These are phyloP conservation scores for Diabrotica undecimpunctata DNA, from an alignment of 1,140 invertebrate species.

Conservation along the genomic window DNA sequence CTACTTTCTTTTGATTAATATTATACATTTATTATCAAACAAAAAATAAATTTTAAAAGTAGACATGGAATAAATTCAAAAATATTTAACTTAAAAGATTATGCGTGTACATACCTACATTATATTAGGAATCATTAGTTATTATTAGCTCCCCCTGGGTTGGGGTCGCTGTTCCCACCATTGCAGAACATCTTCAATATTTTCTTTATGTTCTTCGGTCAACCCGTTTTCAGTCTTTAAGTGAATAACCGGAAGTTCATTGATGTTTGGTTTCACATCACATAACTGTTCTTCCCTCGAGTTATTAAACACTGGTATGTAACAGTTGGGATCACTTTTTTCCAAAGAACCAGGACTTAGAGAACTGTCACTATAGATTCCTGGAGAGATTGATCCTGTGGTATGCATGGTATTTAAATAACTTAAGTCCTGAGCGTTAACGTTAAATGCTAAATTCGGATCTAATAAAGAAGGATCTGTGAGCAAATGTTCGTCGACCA, in stretches of 20 bases:
- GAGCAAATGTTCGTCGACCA: conserved; percentile 33
- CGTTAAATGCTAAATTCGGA: conserved; percentile 32
- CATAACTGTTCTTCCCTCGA: conserved; percentile 21
- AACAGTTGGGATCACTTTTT: conserved; percentile 30
- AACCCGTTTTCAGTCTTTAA: conserved; percentile 39
- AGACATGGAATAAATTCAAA: too few species aligned
- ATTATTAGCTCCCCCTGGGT: not conserved
- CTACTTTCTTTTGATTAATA: too few species aligned
- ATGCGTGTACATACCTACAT: too few species aligned
- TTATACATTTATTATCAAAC: too few species aligned
- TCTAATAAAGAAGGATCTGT: conserved; percentile 34
- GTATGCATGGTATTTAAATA: conserved; percentile 39
- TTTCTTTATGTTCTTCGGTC: conserved; percentile 44
- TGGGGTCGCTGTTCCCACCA: conserved; percentile 51
- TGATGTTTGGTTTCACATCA: conserved; percentile 30
- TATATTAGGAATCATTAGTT: too few species aligned
- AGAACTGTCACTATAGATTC: conserved; percentile 43
- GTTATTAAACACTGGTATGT: conserved; percentile 35
- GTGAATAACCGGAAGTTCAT: conserved; percentile 38
- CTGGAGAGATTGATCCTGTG: conserved; percentile 41
- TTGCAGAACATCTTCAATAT: conserved; percentile 50
- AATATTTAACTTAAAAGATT: too few species aligned
- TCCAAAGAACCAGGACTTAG: conserved; percentile 33
- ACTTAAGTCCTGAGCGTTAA: conserved; percentile 30
- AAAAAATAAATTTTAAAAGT: too few species aligned